These are phyloP conservation scores for Malacoraja senta DNA, from an alignment of 2,797 vertebrate species.

Conservation along the genomic window DNA sequence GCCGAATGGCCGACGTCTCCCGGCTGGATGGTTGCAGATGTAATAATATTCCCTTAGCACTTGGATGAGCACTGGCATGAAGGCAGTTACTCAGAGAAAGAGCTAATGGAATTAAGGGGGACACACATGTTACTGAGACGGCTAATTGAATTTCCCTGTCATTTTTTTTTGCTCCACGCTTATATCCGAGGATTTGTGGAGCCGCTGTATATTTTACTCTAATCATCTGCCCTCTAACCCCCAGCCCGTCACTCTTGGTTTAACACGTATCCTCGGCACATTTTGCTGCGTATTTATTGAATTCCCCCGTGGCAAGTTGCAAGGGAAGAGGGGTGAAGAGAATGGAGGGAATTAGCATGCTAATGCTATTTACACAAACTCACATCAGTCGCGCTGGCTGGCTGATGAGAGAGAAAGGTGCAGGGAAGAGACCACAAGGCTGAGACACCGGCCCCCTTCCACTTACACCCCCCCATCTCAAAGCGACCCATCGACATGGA, in stretches of 20 bases:
- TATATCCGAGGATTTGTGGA: slow-evolving; percentile 19
- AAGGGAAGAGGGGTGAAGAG: not conserved
- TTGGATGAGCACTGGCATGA: not conserved
- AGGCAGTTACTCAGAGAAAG: not conserved
- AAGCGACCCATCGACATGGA: too few relatives aligned
- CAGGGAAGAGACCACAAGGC: too few relatives aligned
- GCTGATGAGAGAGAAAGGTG: not conserved
- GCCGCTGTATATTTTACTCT: slow-evolving; percentile 27
- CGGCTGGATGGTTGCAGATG: not conserved
- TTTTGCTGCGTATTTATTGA: slow-evolving; percentile 2
- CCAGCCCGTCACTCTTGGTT: slow-evolving; percentile 24
- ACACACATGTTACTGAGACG: not conserved
- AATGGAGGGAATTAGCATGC: slow-evolving; percentile 34
- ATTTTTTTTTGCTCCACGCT: not conserved
- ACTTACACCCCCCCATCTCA: too few relatives aligned
- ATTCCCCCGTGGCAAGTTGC: slow-evolving; percentile 33
- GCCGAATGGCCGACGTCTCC: not conserved
- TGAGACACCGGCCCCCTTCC: not conserved
- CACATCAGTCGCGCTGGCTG: not conserved
- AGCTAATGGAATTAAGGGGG: slow-evolving; percentile 25
- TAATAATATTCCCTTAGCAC: not conserved
- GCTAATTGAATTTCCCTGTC: slow-evolving; percentile 28
- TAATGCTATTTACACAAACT: slow-evolving; percentile 25
- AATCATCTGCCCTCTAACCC: slow-evolving; percentile 33
- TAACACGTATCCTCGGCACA: slow-evolving; percentile 17